Evolutionary conservation across 2,797 vertebrate genomes (phyloP).

Genomic region (Liasis olivaceus): DNA sequence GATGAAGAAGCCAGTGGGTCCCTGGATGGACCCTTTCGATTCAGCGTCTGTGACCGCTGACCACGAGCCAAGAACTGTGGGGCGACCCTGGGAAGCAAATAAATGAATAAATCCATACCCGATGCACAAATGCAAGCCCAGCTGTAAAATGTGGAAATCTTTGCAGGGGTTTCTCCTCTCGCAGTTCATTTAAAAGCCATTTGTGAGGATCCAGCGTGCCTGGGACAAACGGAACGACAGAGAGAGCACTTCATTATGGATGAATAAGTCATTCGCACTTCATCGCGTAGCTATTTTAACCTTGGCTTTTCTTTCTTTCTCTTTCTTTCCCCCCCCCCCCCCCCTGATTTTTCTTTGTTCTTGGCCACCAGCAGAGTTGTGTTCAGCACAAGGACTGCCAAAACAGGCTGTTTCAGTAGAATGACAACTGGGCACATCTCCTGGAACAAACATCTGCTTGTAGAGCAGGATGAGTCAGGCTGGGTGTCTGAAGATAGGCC

Average conservation of each 20-base stretch:
- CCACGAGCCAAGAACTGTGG: slow-evolving; percentile 42
- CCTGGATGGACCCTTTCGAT: slow-evolving; percentile 65
- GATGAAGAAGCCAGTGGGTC: slow-evolving; percentile 62
- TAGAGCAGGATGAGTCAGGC: neutral
- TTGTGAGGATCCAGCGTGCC: slow-evolving; percentile 75
- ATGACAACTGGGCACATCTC: neutral
- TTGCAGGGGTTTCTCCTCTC: slow-evolving; percentile 73
- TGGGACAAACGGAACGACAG: slow-evolving; percentile 69
- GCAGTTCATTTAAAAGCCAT: slow-evolving; percentile 82
- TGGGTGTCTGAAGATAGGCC: neutral
- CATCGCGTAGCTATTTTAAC: slow-evolving; percentile 52
- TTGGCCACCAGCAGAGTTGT: slow-evolving; percentile 28
- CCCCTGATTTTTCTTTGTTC: slow-evolving; percentile 53
- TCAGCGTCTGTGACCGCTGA: slow-evolving; percentile 58
- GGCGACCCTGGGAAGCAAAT: slow-evolving; percentile 18
- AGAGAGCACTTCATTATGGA: slow-evolving; percentile 72
- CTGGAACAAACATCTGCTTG: too few species aligned
- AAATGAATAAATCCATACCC: neutral
- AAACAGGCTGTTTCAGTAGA: neutral
- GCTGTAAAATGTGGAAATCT: slow-evolving; percentile 68
- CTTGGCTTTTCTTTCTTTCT: neutral
- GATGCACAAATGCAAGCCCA: neutral
- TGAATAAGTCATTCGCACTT: slow-evolving; percentile 76
- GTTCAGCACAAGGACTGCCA: neutral
- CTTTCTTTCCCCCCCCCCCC: slow-evolving; percentile 31